Evolutionary conservation across 2,888 invertebrate genomes (phyloP), one percentile per base, ranked within the genome.

Genomic region (Clusia tigrina): DNA sequence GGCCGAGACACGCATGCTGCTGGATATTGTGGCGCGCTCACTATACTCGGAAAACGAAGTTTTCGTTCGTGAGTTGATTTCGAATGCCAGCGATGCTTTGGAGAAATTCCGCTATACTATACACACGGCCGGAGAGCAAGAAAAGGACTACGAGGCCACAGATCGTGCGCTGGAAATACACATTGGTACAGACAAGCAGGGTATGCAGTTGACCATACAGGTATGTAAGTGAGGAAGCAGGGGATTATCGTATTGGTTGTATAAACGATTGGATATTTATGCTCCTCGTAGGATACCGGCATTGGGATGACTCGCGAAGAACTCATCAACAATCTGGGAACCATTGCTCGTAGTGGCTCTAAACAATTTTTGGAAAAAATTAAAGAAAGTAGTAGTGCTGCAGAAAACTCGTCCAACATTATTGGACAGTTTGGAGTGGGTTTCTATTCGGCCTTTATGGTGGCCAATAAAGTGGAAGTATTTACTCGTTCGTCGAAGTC

Each of bases 381-480:
- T 24, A 91, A 93, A 78, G 87, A 89, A 56, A 88, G 90, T 72
- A 86, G 88, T 48, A 83, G 86, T 2, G 85, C 86, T 1, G 84
- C 86, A 24, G 89, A 89, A 12, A 89, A 88, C 69, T 82, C 89
- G 0, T 90, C 88, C 55, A 90, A 91, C 67, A 95, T 97, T 58
- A 96, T 97, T 80, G 96, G 98, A 2, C 97, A 98, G 83, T 98
- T 98, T 86, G 98, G 98, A 70, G 98, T 98, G 18, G 98, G 98
- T 1, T 98, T 98, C 83, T 98, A 98, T 83, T 97, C 98, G 15
- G 91, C 93, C 0, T 98, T 98, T 81, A 98, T 98, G 95, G 98
- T 98, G 2, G 96, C 96, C 22, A 92, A 96, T 73, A 92, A 91
- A 79, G 95, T 98, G 24, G 96, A 96, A 77, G 97, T 98, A 0